These are phyloP conservation scores for Diplodus sargus DNA, from an alignment of 2,797 vertebrate species.

Conservation along the genomic window DNA sequence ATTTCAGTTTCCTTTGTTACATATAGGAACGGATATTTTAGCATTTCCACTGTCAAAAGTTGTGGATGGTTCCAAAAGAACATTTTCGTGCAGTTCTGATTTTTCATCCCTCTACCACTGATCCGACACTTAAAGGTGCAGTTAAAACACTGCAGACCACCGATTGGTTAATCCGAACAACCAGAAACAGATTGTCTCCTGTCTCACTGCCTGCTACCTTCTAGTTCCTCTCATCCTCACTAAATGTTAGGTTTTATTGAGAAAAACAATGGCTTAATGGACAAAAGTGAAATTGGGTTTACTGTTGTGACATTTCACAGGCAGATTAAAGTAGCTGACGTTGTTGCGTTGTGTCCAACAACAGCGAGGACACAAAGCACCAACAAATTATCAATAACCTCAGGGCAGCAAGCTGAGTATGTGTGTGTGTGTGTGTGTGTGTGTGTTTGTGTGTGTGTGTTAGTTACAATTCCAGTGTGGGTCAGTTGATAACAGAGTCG, in stretches of 20 bases:
- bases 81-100: too few relatives aligned
- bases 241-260: not conserved
- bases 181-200: too few relatives aligned
- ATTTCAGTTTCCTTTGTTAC: too few relatives aligned
- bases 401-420: conserved; percentile 22
- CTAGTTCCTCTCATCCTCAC: too few relatives aligned
- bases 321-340: not conserved
- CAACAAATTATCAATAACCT: conserved; percentile 49
- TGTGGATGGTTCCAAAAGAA: too few relatives aligned
- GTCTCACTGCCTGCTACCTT: too few relatives aligned
- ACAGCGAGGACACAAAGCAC: conserved; percentile 26
- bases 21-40: too few relatives aligned
- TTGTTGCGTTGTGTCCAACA: conserved; percentile 9
- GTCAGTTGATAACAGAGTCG: conserved; percentile 60
- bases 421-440: not conserved
- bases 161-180: too few relatives aligned
- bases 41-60: too few relatives aligned
- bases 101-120: too few relatives aligned
- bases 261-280: not conserved
- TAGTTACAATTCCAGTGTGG: conserved; percentile 31
- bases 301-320: not conserved
- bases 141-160: too few relatives aligned
- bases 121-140: too few relatives aligned
- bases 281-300: conserved; percentile 5
- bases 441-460: not conserved